Conservation (phyloP, 2,797 vertebrate genomes). For the Clarias laeviceps region DNA sequence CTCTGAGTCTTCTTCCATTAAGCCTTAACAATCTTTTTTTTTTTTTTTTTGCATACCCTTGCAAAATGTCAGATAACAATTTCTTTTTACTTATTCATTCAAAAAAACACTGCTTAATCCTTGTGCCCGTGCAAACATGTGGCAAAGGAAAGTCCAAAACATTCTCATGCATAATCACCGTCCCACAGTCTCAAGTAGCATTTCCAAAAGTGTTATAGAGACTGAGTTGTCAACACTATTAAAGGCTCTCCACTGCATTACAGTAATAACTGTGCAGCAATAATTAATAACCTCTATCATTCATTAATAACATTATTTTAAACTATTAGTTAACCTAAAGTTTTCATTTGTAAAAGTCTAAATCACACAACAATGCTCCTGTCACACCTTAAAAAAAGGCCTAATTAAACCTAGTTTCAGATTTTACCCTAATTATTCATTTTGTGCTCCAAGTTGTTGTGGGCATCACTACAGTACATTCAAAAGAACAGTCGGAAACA, state of each 20-base stretch:
- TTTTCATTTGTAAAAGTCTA: not conserved
- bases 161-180: too few species aligned
- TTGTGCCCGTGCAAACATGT: too few species aligned
- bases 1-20: too few species aligned
- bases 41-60: too few species aligned
- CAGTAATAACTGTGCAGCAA: not conserved
- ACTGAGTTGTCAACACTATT: not conserved
- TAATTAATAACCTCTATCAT: not conserved
- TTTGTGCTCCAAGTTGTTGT: not conserved
- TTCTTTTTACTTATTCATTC: too few species aligned
- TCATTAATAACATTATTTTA: not conserved
- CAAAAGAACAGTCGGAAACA: not conserved
- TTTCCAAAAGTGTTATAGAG: not conserved
- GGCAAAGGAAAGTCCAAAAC: not conserved
- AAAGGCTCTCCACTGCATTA: not conserved
- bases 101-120: too few species aligned
- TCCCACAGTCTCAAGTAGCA: too few species aligned
- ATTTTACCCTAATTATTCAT: not conserved
- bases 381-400: not conserved
- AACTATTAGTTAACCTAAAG: too few species aligned
- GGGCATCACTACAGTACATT: not conserved
- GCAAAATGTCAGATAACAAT: too few species aligned
- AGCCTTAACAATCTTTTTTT: too few species aligned
- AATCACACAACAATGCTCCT: not conserved
- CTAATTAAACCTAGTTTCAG: not conserved